These are phyloP conservation scores for Nothobranchius kuhntae DNA, from an alignment of 2,113 vertebrate species.

Conservation along the genomic window DNA sequence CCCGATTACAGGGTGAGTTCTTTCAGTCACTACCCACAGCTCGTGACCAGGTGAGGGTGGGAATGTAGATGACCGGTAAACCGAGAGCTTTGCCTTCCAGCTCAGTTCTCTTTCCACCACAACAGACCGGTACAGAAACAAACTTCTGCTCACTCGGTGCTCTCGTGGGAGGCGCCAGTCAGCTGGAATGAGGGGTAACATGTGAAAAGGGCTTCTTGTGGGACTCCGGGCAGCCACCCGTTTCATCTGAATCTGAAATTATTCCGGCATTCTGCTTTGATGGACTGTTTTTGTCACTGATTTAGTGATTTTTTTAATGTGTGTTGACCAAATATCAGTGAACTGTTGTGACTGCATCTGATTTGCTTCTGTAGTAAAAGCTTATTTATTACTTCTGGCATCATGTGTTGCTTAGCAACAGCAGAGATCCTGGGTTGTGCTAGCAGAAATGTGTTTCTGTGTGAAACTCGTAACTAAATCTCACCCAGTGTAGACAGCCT, in stretches of 20 bases:
- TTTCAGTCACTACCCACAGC: no score
- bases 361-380: constrained; percentile 1
- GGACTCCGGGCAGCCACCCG: neutral
- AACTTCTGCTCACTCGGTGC: no score
- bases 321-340: neutral
- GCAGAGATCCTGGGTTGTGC: neutral
- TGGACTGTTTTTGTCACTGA: neutral
- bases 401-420: neutral
- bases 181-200: neutral
- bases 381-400: neutral
- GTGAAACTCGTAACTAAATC: no score
- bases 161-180: no score
- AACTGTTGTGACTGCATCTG: neutral
- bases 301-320: neutral
- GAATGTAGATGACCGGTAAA: no score
- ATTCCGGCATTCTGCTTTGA: neutral
- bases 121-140: no score
- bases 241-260: neutral
- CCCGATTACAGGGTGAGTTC: no score
- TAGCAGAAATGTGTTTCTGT: no score
- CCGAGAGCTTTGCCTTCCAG: no score
- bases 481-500: no score
- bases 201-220: neutral
- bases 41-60: no score
- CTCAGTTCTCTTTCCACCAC: no score